Base-by-base conservation (phyloP, 2,888 invertebrate genomes). In the Lithophane semibrunnea region DNA sequence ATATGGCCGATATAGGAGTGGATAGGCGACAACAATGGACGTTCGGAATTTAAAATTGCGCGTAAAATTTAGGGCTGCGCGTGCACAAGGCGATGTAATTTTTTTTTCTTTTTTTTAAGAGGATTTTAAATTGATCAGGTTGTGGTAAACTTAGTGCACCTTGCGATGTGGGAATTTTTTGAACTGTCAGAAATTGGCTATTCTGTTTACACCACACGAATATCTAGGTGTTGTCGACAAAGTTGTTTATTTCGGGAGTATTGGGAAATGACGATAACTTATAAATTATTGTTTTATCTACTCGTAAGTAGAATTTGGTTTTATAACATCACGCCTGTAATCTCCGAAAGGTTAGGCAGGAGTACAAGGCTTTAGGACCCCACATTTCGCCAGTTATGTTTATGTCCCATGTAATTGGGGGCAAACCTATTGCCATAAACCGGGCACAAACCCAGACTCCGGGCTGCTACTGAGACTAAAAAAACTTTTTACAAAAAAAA, bases 31-130 rank as follows among this genome's bases (percentile, higher is more conserved):
- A 92, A 95, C 94, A 95, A 95, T 94, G 93, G 94, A 89, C 89
- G 92, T 91, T 93, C 88, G 92, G 95, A 95, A 95, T 95, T 95
- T 94, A 92, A 95, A 95, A 95, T 95, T 94, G 92, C 92, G 93
- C 91, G 93, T 91, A 90, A 93, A 92, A 91, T 93, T 90, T 91
- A 94, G 93, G 93, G 94, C 79, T 93, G 93, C 85, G 89, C 78
- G 73, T 76, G 86, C 79, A 80, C 82, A 75, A 66, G 63, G 61
- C 64, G 65, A 44, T 42, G 49, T 47, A 0, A 10, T 72, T 44
- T 76, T 80, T 80, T 70, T 47, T 58, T 29, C 29, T 29, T 61
- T 69, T 74, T 77, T 77, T 61, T 68, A 5, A 18, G 21, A 56
- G 54, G 13, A 58, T 71, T 79, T 85, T 73, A 77, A 80, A 85